Evolutionary conservation across 1,140 invertebrate species (phyloP).

Genomic region (Drosophila asahinai): DNA sequence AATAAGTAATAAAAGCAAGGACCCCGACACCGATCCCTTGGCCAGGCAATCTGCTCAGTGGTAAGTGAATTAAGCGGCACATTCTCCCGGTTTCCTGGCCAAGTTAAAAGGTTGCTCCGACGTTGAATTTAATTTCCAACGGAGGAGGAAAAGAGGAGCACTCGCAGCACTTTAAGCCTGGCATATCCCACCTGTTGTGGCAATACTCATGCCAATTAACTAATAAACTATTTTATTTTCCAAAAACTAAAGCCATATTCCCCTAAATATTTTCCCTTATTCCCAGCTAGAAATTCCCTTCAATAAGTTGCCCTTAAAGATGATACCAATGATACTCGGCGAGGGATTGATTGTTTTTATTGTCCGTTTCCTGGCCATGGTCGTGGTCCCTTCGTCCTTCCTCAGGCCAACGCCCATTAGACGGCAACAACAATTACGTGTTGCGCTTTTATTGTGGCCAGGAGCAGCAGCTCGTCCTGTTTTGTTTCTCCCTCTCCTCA

Average conservation of each 20-base stretch:
- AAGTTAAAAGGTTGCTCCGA: not conserved
- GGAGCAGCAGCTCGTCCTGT: slow-evolving; percentile 3
- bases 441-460: slow-evolving; percentile 73
- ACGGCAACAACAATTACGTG: slow-evolving; percentile 69
- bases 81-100: not conserved
- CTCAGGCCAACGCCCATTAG: slow-evolving; percentile 17
- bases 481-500: not conserved
- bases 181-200: too few relatives aligned
- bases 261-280: too few relatives aligned
- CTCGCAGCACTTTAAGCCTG: too few relatives aligned
- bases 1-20: not conserved
- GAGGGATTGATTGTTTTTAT: slow-evolving; percentile 26
- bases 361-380: not conserved
- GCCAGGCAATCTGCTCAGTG: too few relatives aligned
- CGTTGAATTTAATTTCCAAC: too few relatives aligned
- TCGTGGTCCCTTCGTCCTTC: slow-evolving; percentile 5
- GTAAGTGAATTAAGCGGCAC: too few relatives aligned
- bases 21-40: not conserved
- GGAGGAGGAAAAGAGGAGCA: too few relatives aligned
- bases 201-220: too few relatives aligned
- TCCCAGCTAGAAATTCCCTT: too few relatives aligned
- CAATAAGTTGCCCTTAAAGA: not conserved
- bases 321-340: not conserved
- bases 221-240: too few relatives aligned
- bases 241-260: too few relatives aligned